Percentiles rank a stretch among this genome's conserved stretches.
phyloP scores from a whole-genome alignment of 92 coral and sea anemone species.

The Palythoa heliodiscus region DNA sequence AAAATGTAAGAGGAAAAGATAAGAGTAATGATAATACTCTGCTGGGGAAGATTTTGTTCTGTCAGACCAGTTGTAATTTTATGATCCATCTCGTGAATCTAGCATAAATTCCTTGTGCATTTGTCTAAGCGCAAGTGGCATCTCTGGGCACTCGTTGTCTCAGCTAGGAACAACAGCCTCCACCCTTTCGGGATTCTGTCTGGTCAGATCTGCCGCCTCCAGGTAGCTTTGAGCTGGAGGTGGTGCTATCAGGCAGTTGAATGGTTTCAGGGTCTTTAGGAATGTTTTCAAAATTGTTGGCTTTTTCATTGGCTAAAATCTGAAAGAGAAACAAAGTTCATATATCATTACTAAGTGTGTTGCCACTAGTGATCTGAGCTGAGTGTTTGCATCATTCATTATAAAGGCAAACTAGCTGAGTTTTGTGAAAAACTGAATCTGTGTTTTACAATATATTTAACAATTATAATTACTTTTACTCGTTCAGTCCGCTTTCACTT shows the following conservation, averaged over 20 bases:
- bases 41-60: no score
- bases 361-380: no score
- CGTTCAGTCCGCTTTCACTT: no score
- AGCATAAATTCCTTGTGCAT: not conserved
- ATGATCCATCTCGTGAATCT: not conserved
- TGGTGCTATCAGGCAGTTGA: slow-evolving; percentile 44
- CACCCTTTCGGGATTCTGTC: not conserved
- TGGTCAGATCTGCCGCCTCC: slow-evolving; percentile 2
- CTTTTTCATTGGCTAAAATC: slow-evolving; percentile 93
- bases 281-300: slow-evolving; percentile 66
- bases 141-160: not conserved
- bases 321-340: slow-evolving; percentile 39
- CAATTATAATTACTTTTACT: no score
- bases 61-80: not conserved
- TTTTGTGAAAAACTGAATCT: no score
- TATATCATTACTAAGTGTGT: no score
- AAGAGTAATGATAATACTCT: no score
- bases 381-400: no score
- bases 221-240: not conserved
- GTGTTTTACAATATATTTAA: no score
- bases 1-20: no score
- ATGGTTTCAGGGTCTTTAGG: slow-evolving; percentile 83
- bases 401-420: no score
- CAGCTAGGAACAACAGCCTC: slow-evolving; percentile 27
- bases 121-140: not conserved